Evolutionary conservation across 1,140 invertebrate species (phyloP), one percentile per base, ranked within the genome.

Genomic region (Pinna nobilis): DNA sequence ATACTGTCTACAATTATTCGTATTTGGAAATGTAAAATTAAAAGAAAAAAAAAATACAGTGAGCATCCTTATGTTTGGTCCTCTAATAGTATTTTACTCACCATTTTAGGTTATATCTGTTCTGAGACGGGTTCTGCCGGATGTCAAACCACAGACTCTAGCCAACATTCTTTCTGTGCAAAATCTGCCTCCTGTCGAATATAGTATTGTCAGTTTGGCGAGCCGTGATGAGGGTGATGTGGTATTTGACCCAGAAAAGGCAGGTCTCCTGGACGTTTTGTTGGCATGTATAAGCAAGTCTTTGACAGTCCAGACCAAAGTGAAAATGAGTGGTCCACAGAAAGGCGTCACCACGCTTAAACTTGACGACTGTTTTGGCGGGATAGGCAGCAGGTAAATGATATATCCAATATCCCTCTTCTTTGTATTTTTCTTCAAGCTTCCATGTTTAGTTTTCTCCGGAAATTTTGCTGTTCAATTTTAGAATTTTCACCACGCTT

Each of bases 221-320:
- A 81, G 77, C 49, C 60, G 71, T 2, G 78, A 79, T 13, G 79
- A 83, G 35, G 86, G 88, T 11, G 86, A 87, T 25, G 80, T 82
- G 2, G 50, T 78, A 18, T 91, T 92, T 80, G 91, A 95, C 80
- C 91, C 93, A 51, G 90, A 93, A 75, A 90, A 91, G 2, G 84
- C 83, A 23, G 90, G 91, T 30, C 89, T 97, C 74, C 88, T 97
- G 53, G 95, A 97, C 84, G 94, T 97, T 28, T 95, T 97, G 83
- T 87, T 97, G 33, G 93, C 94, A 60, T 94, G 95, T 66, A 95
- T 97, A 41, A 94, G 94, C 7, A 97, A 97, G 88, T 91, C 94
- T 0, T 86, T 97, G 35, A 94, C 94, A 35, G 92, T 98, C 5
- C 96, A 97, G 90, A 93, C 96, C 0, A 96, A 96, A 90, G 91